Evolutionary conservation across 2,797 vertebrate genomes (phyloP), one percentile per base, ranked within the genome.

Genomic region (Rhabdophis nuchalis): DNA sequence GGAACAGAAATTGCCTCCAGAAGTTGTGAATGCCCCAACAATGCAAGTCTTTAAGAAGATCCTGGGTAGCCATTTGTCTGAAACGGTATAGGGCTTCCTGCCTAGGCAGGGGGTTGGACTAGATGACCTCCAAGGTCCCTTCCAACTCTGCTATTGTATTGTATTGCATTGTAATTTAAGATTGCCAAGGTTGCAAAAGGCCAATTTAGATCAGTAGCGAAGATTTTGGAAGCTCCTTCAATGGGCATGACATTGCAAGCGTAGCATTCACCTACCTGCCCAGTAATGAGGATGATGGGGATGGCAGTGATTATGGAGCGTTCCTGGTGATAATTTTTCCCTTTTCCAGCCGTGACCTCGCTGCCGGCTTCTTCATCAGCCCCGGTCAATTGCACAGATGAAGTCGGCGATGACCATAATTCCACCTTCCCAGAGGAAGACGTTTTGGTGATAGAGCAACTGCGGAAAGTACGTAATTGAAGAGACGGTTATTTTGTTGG

Each of bases 361-460:
- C 92, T 97, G 86, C 94, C 97, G 68, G 56, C 95, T 92, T 92
- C 94, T 64, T 94, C 97, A 93, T 91, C 96, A 94, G 91, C 91
- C 94, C 92, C 96, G 91, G 68, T 93, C 89, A 92, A 93, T 88
- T 97, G 97, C 64, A 90, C 96, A 89, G 56, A 93, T 95, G 97
- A 96, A 72, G 53, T 93, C 29, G 90, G 93, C 92, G 95, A 93
- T 93, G 97, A 94, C 94, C 97, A 96, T 23, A 98, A 91, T 95
- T 96, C 96, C 92, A 97, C 94, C 27, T 95, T 97, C 89, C 96
- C 95, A 4, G 98, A 98, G 94, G 98, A 99, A 91, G 98, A 99
- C 41, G 97, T 98, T 27, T 97, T 98, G 91, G 96, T 98, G 86
- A 98, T 99, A 96, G 98, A 99, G 90, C 98, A 98, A 90, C 98